Conservation (phyloP, 2,797 vertebrate genomes). For the Cygnus olor region DNA sequence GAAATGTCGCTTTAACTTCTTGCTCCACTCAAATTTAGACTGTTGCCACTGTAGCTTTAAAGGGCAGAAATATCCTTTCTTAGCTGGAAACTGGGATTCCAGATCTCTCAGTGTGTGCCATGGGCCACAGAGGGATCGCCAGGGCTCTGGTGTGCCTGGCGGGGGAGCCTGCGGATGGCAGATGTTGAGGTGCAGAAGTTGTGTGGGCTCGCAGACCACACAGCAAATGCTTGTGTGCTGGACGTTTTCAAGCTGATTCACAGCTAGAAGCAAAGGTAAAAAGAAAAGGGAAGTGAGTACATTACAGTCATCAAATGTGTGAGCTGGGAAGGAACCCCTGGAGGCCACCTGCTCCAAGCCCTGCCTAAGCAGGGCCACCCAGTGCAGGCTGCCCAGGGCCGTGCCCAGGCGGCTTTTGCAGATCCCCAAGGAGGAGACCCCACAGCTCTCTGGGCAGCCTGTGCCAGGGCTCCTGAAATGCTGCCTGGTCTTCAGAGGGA, state of each 20-base stretch:
- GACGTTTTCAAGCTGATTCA: neutral
- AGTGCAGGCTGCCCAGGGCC: fast-evolving
- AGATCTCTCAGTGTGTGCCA: fast-evolving
- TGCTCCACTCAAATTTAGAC: neutral
- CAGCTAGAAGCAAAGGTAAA: neutral
- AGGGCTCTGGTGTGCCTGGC: fast-evolving
- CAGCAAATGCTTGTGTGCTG: neutral
- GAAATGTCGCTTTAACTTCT: neutral
- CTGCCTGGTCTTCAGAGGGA: neutral
- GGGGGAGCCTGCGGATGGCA: neutral
- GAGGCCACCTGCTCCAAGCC: neutral
- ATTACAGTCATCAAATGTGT: fast-evolving
- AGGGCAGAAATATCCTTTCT: neutral
- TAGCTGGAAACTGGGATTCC: neutral
- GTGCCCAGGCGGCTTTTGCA: neutral
- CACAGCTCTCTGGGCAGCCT: neutral
- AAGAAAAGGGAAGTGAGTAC: neutral
- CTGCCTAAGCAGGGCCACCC: too few relatives aligned
- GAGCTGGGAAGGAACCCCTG: neutral
- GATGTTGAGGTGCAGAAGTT: neutral
- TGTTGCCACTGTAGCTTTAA: neutral
- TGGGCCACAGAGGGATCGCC: neutral
- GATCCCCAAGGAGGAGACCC: neutral
- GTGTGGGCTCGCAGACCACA: neutral
- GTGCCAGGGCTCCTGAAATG: neutral